These are phyloP conservation scores for Taenaris catops DNA, from an alignment of 2,888 invertebrate genomes.

Conservation along the genomic window DNA sequence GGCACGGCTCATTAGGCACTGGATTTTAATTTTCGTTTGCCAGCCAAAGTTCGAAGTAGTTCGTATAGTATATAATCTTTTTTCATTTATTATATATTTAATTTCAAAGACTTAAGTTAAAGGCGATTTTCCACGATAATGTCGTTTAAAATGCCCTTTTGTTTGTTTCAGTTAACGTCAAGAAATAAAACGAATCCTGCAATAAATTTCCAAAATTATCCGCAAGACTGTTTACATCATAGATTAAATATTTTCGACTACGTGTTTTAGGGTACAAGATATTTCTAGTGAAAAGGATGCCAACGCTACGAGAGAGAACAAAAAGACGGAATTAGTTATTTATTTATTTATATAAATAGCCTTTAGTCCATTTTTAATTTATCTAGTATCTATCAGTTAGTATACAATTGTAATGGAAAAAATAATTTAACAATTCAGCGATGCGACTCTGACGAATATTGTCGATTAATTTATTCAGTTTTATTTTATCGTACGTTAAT, in stretches of 20 bases:
- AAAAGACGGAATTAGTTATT: conserved; percentile 75
- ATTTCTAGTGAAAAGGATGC: conserved; percentile 49
- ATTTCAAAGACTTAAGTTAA: no score
- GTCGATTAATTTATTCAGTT: conserved; percentile 27
- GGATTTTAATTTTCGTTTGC: no score
- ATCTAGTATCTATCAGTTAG: conserved; percentile 25
- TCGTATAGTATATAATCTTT: no score
- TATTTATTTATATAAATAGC: conserved; percentile 61
- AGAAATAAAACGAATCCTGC: conserved; percentile 42
- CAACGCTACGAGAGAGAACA: conserved; percentile 70
- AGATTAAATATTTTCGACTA: conserved; percentile 45
- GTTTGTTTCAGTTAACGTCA: conserved; percentile 70
- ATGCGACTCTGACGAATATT: conserved; percentile 26
- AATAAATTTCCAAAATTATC: conserved; percentile 74
- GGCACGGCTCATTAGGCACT: no score
- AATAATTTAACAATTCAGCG: conserved; percentile 17
- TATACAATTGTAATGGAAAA: conserved; percentile 19
- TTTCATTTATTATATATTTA: no score
- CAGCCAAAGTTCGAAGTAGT: no score
- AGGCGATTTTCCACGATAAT: no score
- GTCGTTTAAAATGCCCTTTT: no score
- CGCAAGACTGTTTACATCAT: conserved; percentile 70
- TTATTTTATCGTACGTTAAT: conserved; percentile 23
- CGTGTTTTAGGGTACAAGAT: conserved; percentile 34
- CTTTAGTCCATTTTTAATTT: conserved; percentile 37